A percentile compares a stretch with the other conserved stretches of the same genome.
phyloP scores from a whole-genome alignment of 2,113 vertebrate species.

The Anser brachyrhynchus region DNA sequence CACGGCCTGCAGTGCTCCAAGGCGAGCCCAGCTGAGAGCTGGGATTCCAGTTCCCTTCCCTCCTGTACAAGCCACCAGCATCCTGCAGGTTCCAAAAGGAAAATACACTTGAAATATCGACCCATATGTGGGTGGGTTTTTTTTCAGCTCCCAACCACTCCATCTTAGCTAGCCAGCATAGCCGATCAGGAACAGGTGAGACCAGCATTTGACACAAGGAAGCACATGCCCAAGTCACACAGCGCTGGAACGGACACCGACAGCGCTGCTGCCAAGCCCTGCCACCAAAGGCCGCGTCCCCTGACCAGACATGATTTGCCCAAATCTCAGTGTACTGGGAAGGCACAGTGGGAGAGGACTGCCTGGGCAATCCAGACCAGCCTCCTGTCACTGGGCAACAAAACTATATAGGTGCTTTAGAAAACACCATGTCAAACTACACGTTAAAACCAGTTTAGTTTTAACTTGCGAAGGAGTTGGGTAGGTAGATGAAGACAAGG shows the following conservation, averaged over 20 bases:
- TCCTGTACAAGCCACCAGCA: not conserved
- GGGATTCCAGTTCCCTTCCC: not conserved
- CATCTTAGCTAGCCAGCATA: not conserved
- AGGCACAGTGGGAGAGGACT: not conserved
- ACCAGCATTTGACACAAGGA: not conserved
- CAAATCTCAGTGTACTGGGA: not conserved
- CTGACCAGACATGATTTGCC: accelerated
- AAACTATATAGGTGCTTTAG: not conserved
- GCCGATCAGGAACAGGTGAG: not conserved
- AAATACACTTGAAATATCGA: not conserved
- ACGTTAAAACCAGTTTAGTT: not conserved
- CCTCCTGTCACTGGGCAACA: not conserved
- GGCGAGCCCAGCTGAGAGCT: accelerated
- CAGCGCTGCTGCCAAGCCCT: not conserved
- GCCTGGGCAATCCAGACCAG: not conserved
- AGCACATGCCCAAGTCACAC: accelerated
- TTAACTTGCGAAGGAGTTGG: not conserved
- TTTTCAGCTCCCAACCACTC: not conserved
- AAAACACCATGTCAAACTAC: not conserved
- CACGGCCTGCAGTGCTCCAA: not conserved
- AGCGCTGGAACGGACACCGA: accelerated
- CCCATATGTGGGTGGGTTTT: not conserved
- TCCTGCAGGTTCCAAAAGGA: not conserved
- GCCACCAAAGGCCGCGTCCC: not conserved
- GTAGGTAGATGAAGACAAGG: not conserved